Evolutionary conservation across 2,888 invertebrate genomes (phyloP).

Genomic region (Mesochorus sp.): DNA sequence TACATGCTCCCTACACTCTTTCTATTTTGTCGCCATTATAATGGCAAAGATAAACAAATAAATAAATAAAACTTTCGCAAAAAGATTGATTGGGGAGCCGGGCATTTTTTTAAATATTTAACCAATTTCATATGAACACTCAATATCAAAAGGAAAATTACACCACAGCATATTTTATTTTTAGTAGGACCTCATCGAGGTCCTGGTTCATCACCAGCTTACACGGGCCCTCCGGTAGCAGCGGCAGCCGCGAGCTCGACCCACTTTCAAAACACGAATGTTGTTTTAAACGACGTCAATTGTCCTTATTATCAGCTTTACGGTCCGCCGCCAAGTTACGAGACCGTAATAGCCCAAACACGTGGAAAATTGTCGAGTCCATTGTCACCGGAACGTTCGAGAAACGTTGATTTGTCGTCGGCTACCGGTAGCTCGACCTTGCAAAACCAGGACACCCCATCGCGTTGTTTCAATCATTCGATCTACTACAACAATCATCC

Average conservation of each 20-base stretch:
- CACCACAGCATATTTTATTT: neutral
- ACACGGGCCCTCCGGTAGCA: constrained; percentile 67
- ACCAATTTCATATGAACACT: too few relatives aligned
- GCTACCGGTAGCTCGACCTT: constrained; percentile 53
- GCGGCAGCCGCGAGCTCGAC: constrained; percentile 75
- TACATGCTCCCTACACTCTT: too few relatives aligned
- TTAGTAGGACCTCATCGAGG: constrained; percentile 76
- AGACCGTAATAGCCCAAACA: constrained; percentile 81
- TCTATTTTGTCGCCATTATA: too few relatives aligned
- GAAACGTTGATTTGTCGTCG: constrained; percentile 45
- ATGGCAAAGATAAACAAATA: too few relatives aligned
- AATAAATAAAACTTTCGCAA: too few relatives aligned
- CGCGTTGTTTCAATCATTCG: constrained; percentile 71
- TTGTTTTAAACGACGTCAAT: constrained; percentile 78
- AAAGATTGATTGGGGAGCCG: too few relatives aligned
- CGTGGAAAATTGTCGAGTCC: constrained; percentile 76
- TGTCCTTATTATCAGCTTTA: constrained; percentile 82
- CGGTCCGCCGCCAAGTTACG: constrained; percentile 83
- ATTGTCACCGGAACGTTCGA: constrained; percentile 73
- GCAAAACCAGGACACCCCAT: constrained; percentile 63
- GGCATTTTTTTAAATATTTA: too few relatives aligned
- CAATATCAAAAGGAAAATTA: too few relatives aligned
- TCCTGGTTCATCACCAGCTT: constrained; percentile 68
- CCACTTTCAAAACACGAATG: constrained; percentile 79
- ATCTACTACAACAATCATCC: constrained; percentile 63